Evolutionary conservation across 1,140 invertebrate species (phyloP), one percentile per base, ranked within the genome.

Genomic region (Ostrea denselamellosa): DNA sequence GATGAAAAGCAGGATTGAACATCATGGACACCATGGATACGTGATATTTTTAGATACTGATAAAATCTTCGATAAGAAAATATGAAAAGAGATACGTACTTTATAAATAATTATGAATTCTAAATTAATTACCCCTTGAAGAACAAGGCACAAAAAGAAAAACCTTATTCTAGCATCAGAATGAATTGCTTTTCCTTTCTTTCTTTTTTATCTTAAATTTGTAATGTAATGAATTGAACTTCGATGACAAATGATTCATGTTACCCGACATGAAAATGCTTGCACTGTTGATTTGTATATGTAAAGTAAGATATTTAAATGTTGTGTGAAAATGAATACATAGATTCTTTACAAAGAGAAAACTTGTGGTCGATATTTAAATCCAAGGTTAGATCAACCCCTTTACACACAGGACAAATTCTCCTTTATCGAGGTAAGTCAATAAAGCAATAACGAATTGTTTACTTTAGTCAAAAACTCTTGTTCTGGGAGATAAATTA

Each of bases 351-450:
- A 77, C 68, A 77, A 28, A 25, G 68, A 77, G 68, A 9, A 4
- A 77, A 28, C 68, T 77, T 77, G 68, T 77, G 68, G 28, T 77
- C 68, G 68, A 77, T 77, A 77, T 77, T 77, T 77, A 77, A 77
- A 77, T 77, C 68, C 68, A 77, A 77, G 68, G 68, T 28, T 77
- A 77, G 68, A 77, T 77, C 28, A 77, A 77, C 25, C 28, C 68
- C 9, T 25, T 77, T 77, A 77, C 68, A 77, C 28, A 25, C 68
- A 34, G 28, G 68, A 77, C 68, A 77, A 77, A 77, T 77, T 77
- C 68, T 28, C 68, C 28, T 25, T 77, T 77, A 77, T 77, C 68
- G 22, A 77, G 68, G 68, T 77, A 77, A 77, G 68, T 77, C 68
- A 77, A 77, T 77, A 77, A 77, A 77, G 28, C 68, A 8, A 25